These are phyloP conservation scores for Daubentonia madagascariensis DNA, from an alignment of 2,113 vertebrate species.

Conservation along the genomic window DNA sequence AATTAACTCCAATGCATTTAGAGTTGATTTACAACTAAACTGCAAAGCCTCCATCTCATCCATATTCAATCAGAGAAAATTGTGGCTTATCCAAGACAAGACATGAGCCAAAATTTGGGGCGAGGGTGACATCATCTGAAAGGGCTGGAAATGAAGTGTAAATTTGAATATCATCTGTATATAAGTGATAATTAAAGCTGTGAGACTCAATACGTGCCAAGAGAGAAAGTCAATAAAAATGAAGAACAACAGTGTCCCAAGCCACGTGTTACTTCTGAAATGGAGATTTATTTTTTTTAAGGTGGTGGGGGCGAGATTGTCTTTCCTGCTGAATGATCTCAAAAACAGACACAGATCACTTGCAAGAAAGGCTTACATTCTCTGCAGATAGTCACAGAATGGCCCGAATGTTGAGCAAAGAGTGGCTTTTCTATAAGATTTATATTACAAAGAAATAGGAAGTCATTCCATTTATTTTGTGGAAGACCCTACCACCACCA, in stretches of 20 bases:
- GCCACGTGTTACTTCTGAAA: constrained; percentile 1
- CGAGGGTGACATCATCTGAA: constrained; percentile 76
- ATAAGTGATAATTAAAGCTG: constrained; percentile 77
- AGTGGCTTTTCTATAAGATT: not conserved
- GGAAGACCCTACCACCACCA: not conserved
- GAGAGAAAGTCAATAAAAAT: constrained; percentile 69
- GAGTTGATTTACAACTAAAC: constrained; percentile 75
- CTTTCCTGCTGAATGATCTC: not conserved
- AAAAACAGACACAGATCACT: constrained; percentile 12
- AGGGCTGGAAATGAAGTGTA: constrained; percentile 78
- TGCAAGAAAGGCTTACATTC: not conserved
- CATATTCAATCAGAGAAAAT: constrained; percentile 75
- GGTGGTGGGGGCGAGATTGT: not conserved
- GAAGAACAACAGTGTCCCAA: constrained; percentile 46
- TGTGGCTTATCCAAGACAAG: constrained; percentile 72
- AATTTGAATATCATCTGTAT: constrained; percentile 78
- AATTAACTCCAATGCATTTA: constrained; percentile 55
- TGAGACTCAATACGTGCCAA: constrained; percentile 45
- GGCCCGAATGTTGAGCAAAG: not conserved
- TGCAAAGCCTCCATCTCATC: constrained; percentile 63
- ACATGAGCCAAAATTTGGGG: constrained; percentile 71
- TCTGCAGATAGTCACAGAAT: not conserved
- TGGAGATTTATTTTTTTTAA: not conserved
- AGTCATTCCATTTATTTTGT: not conserved
- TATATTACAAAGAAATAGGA: not conserved